phyloP scores from a whole-genome alignment of 30 jellyfish, hydroid and myxozoan genomes.

The Haliclystus octoradiatus region DNA sequence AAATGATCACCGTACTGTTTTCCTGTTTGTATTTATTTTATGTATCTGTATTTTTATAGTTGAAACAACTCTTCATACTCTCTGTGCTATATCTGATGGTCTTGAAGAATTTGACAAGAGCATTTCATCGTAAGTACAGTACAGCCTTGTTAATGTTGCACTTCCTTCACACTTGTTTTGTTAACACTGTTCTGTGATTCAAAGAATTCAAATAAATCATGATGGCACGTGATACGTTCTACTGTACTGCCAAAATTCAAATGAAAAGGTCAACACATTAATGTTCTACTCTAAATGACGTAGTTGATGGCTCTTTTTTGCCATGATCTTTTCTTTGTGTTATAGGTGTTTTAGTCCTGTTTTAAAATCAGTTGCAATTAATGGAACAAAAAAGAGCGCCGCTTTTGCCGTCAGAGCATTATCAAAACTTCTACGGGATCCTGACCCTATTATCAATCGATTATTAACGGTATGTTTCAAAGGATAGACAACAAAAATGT shows the following conservation, averaged over 20 bases:
- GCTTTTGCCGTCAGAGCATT: constrained; percentile 65
- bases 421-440: constrained; percentile 45
- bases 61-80: constrained; percentile 50
- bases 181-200: too few species aligned
- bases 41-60: constrained; percentile 24
- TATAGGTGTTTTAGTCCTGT: constrained; percentile 81
- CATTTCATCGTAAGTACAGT: constrained; percentile 63
- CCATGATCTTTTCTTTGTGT: too few species aligned
- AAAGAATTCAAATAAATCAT: too few species aligned
- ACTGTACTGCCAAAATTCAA: too few species aligned
- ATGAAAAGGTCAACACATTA: too few species aligned
- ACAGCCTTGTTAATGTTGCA: too few species aligned
- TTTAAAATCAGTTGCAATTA: constrained; percentile 49
- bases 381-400: constrained; percentile 61
- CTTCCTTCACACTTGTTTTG: too few species aligned
- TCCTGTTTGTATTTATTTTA: not conserved
- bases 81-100: constrained; percentile 42
- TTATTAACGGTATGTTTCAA: constrained; percentile 48
- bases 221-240: too few species aligned
- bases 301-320: too few species aligned
- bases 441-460: constrained; percentile 56
- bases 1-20: too few species aligned
- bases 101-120: constrained; percentile 64
- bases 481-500: too few species aligned
- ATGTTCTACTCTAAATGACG: too few species aligned